A percentile compares a stretch with the other conserved stretches of the same genome.
Conservation (phyloP, 2,888 invertebrate species). For the Eupithecia vulgata region DNA sequence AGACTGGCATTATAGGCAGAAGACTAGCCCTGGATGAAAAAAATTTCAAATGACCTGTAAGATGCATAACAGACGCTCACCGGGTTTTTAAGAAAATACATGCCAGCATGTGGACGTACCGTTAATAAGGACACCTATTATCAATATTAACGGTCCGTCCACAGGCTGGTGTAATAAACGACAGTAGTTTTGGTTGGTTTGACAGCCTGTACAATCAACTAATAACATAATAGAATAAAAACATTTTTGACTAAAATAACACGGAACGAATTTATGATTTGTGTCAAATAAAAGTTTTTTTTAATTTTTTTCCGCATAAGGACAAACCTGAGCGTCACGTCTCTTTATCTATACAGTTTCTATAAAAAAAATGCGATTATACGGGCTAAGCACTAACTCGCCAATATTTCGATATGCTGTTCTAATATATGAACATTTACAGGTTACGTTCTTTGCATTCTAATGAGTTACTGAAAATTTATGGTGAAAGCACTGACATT, state of each 20-base stretch:
- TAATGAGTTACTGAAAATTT: not conserved
- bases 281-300: not conserved
- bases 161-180: not conserved
- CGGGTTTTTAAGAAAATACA: no score
- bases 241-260: no score
- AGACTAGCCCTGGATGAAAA: no score
- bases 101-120: no score
- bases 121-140: no score
- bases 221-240: no score
- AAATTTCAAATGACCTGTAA: no score
- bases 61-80: no score
- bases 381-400: not conserved
- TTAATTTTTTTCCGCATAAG: not conserved
- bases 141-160: not conserved
- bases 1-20: no score
- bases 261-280: no score
- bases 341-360: no score
- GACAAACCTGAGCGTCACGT: not conserved
- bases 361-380: not conserved
- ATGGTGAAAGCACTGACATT: not conserved
- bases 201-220: not conserved
- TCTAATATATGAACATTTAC: conserved; percentile 4
- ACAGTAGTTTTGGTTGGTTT: not conserved
- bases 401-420: not conserved
- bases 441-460: not conserved